Base-by-base conservation (phyloP, 2,797 vertebrate species). In the Mus spretus region DNA sequence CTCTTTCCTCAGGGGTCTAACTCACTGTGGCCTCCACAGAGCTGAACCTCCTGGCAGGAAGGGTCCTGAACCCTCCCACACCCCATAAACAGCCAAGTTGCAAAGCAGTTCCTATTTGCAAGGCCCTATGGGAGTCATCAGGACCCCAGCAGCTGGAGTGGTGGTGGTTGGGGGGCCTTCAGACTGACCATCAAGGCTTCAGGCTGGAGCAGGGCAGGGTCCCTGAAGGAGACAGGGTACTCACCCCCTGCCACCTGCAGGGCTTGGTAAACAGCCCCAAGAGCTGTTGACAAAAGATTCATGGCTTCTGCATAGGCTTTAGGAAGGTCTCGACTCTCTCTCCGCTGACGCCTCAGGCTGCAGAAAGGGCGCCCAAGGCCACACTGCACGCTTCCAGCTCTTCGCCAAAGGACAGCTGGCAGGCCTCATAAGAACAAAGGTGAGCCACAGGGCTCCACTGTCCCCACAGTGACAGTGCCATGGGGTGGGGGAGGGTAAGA, bases 381-480 rank as follows among this genome's bases (percentile, higher is more conserved):
- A 70, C 53, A 2, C 37, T 14, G 31, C 40, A 63, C 14, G 1
- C 11, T 31, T 31, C 57, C 34, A 37, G 79, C 15, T 3, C n/a
- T 59, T 34, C 8, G 20, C 1, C 3, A 19, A 50, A 70, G 50
- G 78, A 6, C 15, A 19, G 44, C 6, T 14, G 37, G 2, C 70
- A 72, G n/a, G n/a, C 40, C 53, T 57, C 34, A 17, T 17, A 55
- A 19, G 61, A 26, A 3, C 50, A 40, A 77, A 47, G 50, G n/a
- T 3, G n/a, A 65, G 5, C 44, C 80, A 28, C n/a, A 6, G 6
- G 11, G 22, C 22, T 57, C 44, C 13, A 0, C 10, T 2, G 0
- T 15, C 14, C 75, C 24, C 44, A 13, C 24, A 13, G 24, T 40
- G 75, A 90, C 5, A 1, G 53, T 75, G 28, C 28, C 40, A 5